phyloP scores from a whole-genome alignment of 2,113 vertebrate genomes.

The human region DNA sequence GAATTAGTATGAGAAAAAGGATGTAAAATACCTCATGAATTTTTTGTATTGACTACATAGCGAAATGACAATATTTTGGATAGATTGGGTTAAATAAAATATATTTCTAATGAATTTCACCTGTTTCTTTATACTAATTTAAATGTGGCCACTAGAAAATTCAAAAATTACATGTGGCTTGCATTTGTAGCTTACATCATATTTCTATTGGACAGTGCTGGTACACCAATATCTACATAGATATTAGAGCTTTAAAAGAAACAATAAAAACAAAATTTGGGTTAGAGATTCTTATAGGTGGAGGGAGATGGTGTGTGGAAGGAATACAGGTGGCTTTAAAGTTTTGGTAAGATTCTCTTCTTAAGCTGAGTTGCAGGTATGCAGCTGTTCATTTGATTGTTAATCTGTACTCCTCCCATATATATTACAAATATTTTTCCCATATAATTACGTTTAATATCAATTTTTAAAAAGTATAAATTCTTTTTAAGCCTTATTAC shows the following conservation, averaged over 20 bases:
- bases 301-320: not conserved
- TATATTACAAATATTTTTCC: not conserved
- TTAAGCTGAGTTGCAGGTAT: not conserved
- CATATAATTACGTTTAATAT: not conserved
- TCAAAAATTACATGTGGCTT: not conserved
- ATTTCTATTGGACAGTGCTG: not conserved
- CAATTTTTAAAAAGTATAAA: not conserved
- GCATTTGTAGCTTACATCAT: not conserved
- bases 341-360: not conserved
- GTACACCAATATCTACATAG: not conserved
- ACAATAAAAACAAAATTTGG: not conserved
- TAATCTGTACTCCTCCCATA: not conserved
- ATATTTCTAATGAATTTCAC: not conserved
- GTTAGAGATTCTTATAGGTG: not conserved
- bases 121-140: not conserved
- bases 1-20: not conserved
- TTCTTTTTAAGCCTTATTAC: not conserved
- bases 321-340: not conserved
- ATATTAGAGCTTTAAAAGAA: not conserved
- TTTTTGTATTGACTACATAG: not conserved
- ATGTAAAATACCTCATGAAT: not conserved
- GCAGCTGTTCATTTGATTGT: not conserved
- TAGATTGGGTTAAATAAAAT: not conserved
- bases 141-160: not conserved
- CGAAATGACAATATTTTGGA: not conserved